Evolutionary conservation across 2,888 invertebrate genomes (phyloP), one percentile per base, ranked within the genome.

Genomic region (Graphium colonna): DNA sequence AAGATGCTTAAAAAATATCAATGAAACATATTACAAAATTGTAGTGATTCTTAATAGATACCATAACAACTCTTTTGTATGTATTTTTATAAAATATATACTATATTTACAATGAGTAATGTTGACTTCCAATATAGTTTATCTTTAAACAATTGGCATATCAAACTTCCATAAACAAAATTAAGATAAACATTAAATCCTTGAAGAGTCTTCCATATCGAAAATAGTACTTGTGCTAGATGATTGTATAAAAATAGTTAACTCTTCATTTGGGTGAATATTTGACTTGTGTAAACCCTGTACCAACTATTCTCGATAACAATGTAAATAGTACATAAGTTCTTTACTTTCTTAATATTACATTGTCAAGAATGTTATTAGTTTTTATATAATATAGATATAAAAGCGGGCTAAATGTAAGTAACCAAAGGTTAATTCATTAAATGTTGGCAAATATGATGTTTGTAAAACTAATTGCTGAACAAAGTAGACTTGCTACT

Each of bases 51-150:
- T 75, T 68, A 68, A 75, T 80, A 81, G 70, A 74, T 75, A 77
- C 77, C 75, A 71, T 75, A 70, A 75, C 75, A 69, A 71, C 70
- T 73, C 62, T 81, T 84, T 84, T 85, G 82, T 87, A 87, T 86
- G 82, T 88, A 88, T 87, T 88, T 89, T 87, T 88, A 81, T 86
- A 87, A 82, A 84, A 82, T 85, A 85, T 86, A 86, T 84, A 83
- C 80, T 33, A 44, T 54, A 54, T 54, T 54, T 86, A 88, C 81
- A 86, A 71, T 76, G 71, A 77, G 71, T 77, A 80, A 82, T 71
- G 67, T 79, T 76, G 79, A 81, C 82, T 87, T 86, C 85, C 85
- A 84, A 67, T 77, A 68, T 75, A 69, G 71, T 69, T 76, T 75
- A 79, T 78, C 77, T 72, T 71, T 70, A 71, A 78, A 79, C 76